These are phyloP conservation scores for Myrmecobius fasciatus DNA, from an alignment of 2,113 vertebrate genomes.

Conservation along the genomic window DNA sequence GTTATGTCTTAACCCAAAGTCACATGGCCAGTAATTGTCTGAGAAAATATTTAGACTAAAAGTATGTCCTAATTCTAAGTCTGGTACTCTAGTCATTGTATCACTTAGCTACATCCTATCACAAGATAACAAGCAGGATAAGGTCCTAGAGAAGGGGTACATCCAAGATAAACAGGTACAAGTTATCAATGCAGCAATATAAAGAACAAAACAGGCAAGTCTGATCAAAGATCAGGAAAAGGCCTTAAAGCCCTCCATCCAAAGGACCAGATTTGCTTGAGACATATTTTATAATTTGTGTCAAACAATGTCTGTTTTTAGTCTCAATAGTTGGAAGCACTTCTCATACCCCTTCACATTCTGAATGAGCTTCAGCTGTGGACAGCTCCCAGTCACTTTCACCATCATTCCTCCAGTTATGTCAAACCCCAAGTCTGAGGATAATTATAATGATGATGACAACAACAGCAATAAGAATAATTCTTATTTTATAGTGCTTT, in stretches of 20 bases:
- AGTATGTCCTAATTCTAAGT: neutral
- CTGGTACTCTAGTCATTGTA: neutral
- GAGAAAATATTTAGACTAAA: neutral
- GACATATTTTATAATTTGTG: neutral
- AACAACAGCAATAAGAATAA: neutral
- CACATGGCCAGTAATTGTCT: neutral
- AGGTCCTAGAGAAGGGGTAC: neutral
- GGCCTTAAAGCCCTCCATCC: neutral
- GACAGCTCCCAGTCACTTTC: neutral
- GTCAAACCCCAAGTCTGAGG: neutral
- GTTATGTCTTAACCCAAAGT: neutral
- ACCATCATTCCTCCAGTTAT: neutral
- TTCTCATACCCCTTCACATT: neutral
- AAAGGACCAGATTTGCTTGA: neutral
- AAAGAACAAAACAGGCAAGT: neutral
- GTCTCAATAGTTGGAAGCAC: neutral
- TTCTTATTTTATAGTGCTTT: neutral
- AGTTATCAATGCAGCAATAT: neutral
- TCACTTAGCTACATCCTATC: neutral
- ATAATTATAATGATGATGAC: neutral
- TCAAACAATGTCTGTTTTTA: neutral
- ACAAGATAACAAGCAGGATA: neutral
- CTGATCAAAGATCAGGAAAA: neutral
- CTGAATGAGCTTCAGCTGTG: neutral
- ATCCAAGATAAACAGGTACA: neutral